Conservation (phyloP, 2,888 invertebrate species). For the Oligia latruncula region DNA sequence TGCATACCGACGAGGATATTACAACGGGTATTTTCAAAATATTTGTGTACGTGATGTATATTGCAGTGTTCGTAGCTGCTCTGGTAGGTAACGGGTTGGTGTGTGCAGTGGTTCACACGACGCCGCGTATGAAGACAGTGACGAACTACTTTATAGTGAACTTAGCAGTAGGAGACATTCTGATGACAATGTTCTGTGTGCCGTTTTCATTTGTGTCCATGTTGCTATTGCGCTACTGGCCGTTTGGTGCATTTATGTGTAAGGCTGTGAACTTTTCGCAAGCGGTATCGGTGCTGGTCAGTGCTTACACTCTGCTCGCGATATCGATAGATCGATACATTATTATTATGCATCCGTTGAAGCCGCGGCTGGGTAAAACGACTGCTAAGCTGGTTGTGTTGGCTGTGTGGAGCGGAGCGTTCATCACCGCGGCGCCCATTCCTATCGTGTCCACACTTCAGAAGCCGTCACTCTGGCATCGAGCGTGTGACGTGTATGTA, state of each 20-base stretch:
- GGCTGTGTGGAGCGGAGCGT: constrained; percentile 93
- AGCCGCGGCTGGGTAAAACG: constrained; percentile 94
- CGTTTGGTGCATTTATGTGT: constrained; percentile 95
- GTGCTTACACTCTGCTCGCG: constrained; percentile 97
- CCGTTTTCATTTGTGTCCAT: constrained; percentile 96
- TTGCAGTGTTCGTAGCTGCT: constrained; percentile 92
- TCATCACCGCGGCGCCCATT: constrained; percentile 95
- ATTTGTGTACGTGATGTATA: constrained; percentile 92
- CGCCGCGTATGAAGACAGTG: constrained; percentile 96
- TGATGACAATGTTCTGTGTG: constrained; percentile 97
- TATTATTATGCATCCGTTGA: constrained; percentile 96
- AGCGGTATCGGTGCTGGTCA: constrained; percentile 95
- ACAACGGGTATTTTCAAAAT: constrained; percentile 39
- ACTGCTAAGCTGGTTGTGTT: constrained; percentile 92
- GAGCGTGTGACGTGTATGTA: constrained; percentile 92
- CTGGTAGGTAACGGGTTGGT: constrained; percentile 94
- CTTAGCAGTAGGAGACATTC: constrained; percentile 96
- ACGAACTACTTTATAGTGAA: constrained; percentile 98
- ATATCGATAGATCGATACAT: constrained; percentile 98
- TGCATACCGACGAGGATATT: constrained; percentile 45
- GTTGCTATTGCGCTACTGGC: constrained; percentile 95
- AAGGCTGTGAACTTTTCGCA: constrained; percentile 95
- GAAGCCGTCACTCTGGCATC: constrained; percentile 91
- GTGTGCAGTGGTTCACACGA: constrained; percentile 95
- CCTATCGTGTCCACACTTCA: constrained; percentile 92